Percentiles rank a stretch among this genome's conserved stretches.
phyloP scores from a whole-genome alignment of 1,140 invertebrate species.

The Procambarus clarkii region DNA sequence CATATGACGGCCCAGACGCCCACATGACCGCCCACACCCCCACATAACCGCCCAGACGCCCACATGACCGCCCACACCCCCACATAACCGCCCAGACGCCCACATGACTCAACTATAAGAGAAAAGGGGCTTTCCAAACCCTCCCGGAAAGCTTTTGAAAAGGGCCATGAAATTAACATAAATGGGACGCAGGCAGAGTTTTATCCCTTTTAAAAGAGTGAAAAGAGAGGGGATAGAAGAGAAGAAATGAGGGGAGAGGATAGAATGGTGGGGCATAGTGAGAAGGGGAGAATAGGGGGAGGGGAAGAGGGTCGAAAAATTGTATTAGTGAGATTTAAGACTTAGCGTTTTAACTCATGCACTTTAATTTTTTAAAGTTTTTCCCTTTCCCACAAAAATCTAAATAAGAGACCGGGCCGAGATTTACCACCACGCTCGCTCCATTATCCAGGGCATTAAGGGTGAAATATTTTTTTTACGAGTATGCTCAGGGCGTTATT shows the following conservation, averaged over 20 bases:
- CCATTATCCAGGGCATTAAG: constrained; percentile 7
- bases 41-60: neutral
- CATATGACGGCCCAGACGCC: too few relatives aligned
- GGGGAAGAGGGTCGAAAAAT: neutral
- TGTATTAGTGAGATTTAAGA: constrained; percentile 6
- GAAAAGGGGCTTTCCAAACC: neutral
- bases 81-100: neutral
- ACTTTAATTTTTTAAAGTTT: neutral
- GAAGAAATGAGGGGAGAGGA: too few relatives aligned
- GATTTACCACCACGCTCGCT: neutral
- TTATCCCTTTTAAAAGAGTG: neutral
- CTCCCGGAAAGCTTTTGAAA: neutral
- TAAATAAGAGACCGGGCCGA: neutral
- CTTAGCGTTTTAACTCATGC: constrained; percentile 9
- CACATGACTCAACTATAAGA: too few relatives aligned
- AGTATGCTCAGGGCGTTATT: constrained; percentile 7
- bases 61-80: neutral
- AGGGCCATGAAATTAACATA: neutral
- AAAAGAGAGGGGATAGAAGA: too few relatives aligned
- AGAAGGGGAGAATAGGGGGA: too few relatives aligned
- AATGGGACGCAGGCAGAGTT: neutral
- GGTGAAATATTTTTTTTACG: constrained; percentile 10
- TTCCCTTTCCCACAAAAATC: neutral
- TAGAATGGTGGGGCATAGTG: too few relatives aligned
- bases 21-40: neutral